Evolutionary conservation across 2,113 vertebrate genomes (phyloP).

Genomic region (Pollachius pollachius): DNA sequence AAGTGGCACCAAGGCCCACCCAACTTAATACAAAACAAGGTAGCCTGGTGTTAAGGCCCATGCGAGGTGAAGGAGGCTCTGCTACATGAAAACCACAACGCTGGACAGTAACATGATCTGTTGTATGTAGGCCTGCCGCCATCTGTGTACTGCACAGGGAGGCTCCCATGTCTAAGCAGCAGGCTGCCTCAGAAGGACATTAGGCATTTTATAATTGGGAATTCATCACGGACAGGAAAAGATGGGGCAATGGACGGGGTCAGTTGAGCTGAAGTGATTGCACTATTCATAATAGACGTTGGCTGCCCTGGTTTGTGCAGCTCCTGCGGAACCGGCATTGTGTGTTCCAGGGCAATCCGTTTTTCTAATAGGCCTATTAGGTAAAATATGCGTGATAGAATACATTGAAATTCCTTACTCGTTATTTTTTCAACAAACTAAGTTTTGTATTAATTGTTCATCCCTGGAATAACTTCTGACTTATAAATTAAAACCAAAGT

Average conservation of each 20-base stretch:
- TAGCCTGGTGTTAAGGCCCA: no score
- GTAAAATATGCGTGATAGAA: no score
- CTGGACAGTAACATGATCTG: constrained; percentile 49
- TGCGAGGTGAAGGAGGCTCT: no score
- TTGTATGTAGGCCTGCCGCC: constrained; percentile 32
- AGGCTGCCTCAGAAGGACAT: constrained; percentile 48
- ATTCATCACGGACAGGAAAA: constrained; percentile 18
- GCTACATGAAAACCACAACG: constrained; percentile 17
- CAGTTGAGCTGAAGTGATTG: constrained; percentile 55
- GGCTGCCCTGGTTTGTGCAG: constrained; percentile 44
- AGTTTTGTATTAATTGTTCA: not conserved
- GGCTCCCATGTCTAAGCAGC: constrained; percentile 8
- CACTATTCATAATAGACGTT: constrained; percentile 35
- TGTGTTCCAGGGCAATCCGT: not conserved
- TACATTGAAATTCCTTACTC: no score
- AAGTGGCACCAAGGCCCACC: no score
- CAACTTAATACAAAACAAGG: no score
- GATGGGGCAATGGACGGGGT: constrained; percentile 12
- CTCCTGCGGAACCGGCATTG: constrained; percentile 24
- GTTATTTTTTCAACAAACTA: no score
- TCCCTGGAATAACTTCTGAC: not conserved
- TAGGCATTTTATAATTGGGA: constrained; percentile 40
- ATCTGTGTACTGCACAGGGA: constrained; percentile 42
- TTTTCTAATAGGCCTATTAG: no score
- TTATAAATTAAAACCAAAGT: not conserved